These are phyloP conservation scores for Platanista minor DNA, from an alignment of 2,113 vertebrate genomes.

Conservation along the genomic window DNA sequence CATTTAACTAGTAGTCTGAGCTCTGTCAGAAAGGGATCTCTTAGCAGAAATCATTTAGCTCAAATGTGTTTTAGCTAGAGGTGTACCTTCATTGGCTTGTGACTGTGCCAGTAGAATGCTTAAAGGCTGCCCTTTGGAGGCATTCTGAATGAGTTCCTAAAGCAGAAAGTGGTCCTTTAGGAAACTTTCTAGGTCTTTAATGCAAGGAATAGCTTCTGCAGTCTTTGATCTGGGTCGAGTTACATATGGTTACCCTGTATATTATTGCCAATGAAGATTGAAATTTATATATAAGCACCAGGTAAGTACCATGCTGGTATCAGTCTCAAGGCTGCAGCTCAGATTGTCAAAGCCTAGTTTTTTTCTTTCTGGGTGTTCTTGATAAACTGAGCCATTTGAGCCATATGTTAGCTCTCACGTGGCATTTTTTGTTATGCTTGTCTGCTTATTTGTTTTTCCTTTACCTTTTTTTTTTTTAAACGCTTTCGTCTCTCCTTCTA, in stretches of 20 bases:
- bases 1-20: background rate
- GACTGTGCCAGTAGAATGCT: background rate
- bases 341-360: background rate
- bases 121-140: background rate
- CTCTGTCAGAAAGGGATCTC: background rate
- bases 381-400: background rate
- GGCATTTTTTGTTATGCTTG: constrained; percentile 14
- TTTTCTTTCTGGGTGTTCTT: background rate
- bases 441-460: background rate
- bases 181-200: background rate
- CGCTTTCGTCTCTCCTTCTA: constrained; percentile 14
- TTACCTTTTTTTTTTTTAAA: background rate
- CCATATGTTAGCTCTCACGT: background rate
- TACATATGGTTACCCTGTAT: background rate
- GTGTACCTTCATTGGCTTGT: background rate
- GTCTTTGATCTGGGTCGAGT: background rate
- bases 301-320: background rate
- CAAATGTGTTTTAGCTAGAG: background rate
- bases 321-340: background rate
- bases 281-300: background rate
- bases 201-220: background rate
- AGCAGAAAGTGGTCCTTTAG: background rate
- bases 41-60: background rate
- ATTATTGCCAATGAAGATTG: background rate
- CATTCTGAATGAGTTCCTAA: background rate